phyloP scores from a whole-genome alignment of 1,140 invertebrate genomes.

The Bradynema listronoti region DNA sequence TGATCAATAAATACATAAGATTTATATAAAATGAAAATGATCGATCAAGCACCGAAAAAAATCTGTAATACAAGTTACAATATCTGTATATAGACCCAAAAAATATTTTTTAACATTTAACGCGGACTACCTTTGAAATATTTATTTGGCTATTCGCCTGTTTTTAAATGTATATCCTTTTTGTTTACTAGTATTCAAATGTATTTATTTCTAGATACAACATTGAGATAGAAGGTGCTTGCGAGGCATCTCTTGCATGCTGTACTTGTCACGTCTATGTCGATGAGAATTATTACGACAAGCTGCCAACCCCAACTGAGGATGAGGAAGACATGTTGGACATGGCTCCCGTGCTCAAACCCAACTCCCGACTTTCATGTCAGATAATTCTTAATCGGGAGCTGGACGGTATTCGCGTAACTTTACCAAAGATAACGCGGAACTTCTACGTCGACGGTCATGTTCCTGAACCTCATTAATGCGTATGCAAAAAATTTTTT shows the following conservation, averaged over 20 bases:
- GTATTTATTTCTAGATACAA: conserved; percentile 63
- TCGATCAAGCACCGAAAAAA: neutral
- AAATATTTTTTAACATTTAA: conserved; percentile 8
- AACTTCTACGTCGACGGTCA: conserved; percentile 99
- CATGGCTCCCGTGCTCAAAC: conserved; percentile 86
- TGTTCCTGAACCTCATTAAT: conserved; percentile 81
- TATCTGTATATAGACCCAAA: neutral
- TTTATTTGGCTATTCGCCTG: too few species aligned
- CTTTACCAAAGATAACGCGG: conserved; percentile 78
- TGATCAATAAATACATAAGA: too few species aligned
- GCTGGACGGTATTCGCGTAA: conserved; percentile 78
- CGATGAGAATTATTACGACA: conserved; percentile 69
- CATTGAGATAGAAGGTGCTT: conserved; percentile 90
- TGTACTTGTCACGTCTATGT: conserved; percentile 98
- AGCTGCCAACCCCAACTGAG: conserved; percentile 72
- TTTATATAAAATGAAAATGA: neutral
- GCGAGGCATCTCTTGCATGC: conserved; percentile 93
- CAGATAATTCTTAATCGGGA: conserved; percentile 88
- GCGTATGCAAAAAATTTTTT: too few species aligned
- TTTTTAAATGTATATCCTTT: too few species aligned
- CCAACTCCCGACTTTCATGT: conserved; percentile 91
- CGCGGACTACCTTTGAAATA: too few species aligned
- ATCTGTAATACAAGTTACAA: too few species aligned
- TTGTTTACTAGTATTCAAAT: too few species aligned
- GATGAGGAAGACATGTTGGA: conserved; percentile 91